These are phyloP conservation scores for Trematomus loennbergii DNA, from an alignment of 2,113 vertebrate species.

Conservation along the genomic window DNA sequence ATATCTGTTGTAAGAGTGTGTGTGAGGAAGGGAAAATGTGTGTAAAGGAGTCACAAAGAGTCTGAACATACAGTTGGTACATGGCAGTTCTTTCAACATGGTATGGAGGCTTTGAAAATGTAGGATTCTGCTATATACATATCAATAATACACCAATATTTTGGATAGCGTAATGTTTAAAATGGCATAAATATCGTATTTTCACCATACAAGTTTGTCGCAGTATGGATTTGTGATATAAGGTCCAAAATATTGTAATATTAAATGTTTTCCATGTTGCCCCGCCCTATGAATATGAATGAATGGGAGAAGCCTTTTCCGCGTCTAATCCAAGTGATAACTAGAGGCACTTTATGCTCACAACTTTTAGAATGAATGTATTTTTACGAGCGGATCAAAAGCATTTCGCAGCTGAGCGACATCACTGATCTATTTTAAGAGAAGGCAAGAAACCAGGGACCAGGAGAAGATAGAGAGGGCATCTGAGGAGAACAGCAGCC, in stretches of 20 bases:
- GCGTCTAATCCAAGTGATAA: conserved; percentile 27
- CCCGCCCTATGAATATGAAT: not conserved
- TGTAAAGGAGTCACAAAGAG: not conserved
- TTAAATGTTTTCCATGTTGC: no score
- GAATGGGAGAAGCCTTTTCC: not conserved
- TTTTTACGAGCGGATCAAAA: conserved; percentile 30
- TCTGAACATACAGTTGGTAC: not conserved
- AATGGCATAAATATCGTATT: no score
- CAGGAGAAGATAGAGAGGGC: conserved; percentile 15
- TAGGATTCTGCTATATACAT: no score
- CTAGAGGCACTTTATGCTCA: conserved; percentile 12
- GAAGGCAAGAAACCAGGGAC: not conserved
- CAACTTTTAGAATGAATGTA: conserved; percentile 17
- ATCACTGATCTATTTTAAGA: conserved; percentile 46
- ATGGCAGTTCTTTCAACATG: not conserved
- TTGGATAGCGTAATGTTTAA: no score
- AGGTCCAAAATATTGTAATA: no score
- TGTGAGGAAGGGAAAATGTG: not conserved
- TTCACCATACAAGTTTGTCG: no score
- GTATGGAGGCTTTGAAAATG: not conserved
- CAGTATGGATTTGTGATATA: no score
- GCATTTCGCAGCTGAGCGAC: conserved; percentile 21
- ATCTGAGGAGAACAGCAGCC: conserved; percentile 49
- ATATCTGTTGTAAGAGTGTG: not conserved
- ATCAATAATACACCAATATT: no score